Base-by-base conservation (phyloP, 2,888 invertebrate species). In the Leucoma salicis region DNA sequence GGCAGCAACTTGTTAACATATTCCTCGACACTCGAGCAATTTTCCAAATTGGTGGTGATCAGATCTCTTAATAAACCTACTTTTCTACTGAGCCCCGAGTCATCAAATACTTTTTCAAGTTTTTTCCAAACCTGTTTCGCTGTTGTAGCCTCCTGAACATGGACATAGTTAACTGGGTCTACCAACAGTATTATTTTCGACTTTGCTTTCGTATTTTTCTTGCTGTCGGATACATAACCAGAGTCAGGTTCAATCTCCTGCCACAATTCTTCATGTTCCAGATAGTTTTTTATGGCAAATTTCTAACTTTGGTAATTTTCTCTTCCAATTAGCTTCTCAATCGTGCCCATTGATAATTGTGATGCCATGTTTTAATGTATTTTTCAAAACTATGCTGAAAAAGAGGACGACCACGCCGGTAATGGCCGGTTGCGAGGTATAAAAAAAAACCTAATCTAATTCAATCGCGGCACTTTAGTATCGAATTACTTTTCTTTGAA, bases 251-350 rank as follows among this genome's bases (percentile, higher is more conserved):
- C 35, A 27, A 53, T 25, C 10, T 18, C 25, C 7, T 46, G 18
- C 49, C 46, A 50, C 16, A 50, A 38, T 11, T 50, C 44, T 31
- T 54, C 50, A 16, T 42, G 48, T 34, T 54, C 38, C 4, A 50
- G 29, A 12, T 46, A 53, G 14, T 38, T 43, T 38, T 43, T 42
- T 0, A 53, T 41, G 10, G 41, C 47, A 34, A 53, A 53, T 10
- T 35, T 43, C 49, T 48, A 48, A 6, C 18, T 42, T 10, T 15
- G 35, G 25, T 44, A 49, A 27, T 52, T 52, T 21, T 52, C 48
- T 25, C 43, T 35, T 14, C 48, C 46, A 10, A 21, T 29, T 12
- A 36, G 29, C 29, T 36, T 36, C 28, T 36, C 36, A 36, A 36
- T 36, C 10, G 35, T 35, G 7, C 35, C 35, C 35, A 35, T 35